Conservation (phyloP, 92 coral and sea anemone species). For the Palythoa caribaeorum region DNA sequence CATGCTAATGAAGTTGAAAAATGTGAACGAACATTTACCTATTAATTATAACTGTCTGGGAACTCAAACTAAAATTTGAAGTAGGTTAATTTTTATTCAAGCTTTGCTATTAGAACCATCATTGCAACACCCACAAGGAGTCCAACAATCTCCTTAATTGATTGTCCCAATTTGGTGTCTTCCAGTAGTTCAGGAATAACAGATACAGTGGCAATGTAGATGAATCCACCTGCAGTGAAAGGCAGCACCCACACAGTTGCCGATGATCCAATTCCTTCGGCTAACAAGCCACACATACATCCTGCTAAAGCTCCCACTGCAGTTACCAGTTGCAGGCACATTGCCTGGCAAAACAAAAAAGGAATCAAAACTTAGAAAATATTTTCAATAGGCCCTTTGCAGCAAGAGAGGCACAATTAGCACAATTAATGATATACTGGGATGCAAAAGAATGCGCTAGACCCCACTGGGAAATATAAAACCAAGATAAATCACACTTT, state of each 20-base stretch:
- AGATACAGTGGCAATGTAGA: constrained; percentile 97
- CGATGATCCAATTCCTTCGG: constrained; percentile 90
- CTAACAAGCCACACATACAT: constrained; percentile 91
- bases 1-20: too few relatives aligned
- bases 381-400: too few relatives aligned
- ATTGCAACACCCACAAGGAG: constrained; percentile 92
- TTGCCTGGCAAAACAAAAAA: constrained; percentile 71
- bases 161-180: constrained; percentile 93
- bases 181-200: constrained; percentile 93
- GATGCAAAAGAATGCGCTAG: too few relatives aligned
- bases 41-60: background rate
- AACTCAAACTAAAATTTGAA: background rate
- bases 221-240: constrained; percentile 98
- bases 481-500: too few relatives aligned
- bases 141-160: constrained; percentile 91
- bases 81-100: constrained; percentile 62
- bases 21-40: too few relatives aligned
- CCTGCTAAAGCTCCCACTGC: constrained; percentile 99
- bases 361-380: background rate
- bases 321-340: constrained; percentile 94
- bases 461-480: too few relatives aligned
- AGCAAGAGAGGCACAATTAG: too few relatives aligned
- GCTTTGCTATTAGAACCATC: constrained; percentile 95
- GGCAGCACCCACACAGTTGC: constrained; percentile 99
- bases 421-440: too few relatives aligned